Percentiles rank a stretch among this genome's conserved stretches.
phyloP scores from a whole-genome alignment of 2,113 vertebrate species.

The Lucifuga dentata region DNA sequence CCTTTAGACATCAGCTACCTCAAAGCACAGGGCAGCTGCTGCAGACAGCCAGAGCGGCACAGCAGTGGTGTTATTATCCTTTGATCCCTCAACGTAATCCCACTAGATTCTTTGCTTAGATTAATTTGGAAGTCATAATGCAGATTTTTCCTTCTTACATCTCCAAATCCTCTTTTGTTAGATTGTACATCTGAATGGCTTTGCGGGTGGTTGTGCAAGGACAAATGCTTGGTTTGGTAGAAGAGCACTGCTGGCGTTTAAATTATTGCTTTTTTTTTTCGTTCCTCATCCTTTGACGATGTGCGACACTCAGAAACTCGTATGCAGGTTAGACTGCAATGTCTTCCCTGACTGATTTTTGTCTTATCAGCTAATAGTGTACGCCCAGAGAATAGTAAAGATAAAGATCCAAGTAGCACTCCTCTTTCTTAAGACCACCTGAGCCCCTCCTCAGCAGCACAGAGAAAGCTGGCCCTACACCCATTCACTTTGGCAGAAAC shows the following conservation, averaged over 20 bases:
- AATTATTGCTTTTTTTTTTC: conserved; percentile 56
- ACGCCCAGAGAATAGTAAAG: conserved; percentile 50
- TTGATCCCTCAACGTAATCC: conserved; percentile 78
- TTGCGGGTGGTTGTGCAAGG: conserved; percentile 56
- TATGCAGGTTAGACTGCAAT: conserved; percentile 36
- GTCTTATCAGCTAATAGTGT: conserved; percentile 61
- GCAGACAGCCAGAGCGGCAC: conserved; percentile 61
- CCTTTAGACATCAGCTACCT: conserved; percentile 29
- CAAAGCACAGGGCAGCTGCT: conserved; percentile 56
- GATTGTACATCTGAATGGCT: conserved; percentile 66
- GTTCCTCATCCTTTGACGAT: conserved; percentile 47
- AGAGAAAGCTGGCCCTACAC: conserved; percentile 50
- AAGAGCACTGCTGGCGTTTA: conserved; percentile 42
- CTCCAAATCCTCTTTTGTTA: conserved; percentile 78
- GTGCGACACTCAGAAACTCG: conserved; percentile 16
- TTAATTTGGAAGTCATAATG: conserved; percentile 79
- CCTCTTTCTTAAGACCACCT: conserved; percentile 64
- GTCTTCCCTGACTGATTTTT: conserved; percentile 55
- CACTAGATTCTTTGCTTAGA: conserved; percentile 73
- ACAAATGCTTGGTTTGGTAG: conserved; percentile 38
- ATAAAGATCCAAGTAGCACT: conserved; percentile 62
- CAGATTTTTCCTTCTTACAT: conserved; percentile 55
- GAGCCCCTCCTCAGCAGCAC: conserved; percentile 56
- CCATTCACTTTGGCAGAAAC: conserved; percentile 67
- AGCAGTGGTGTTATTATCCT: conserved; percentile 76